Conservation (phyloP, 2,888 invertebrate species). For the Drosophila formosana region DNA sequence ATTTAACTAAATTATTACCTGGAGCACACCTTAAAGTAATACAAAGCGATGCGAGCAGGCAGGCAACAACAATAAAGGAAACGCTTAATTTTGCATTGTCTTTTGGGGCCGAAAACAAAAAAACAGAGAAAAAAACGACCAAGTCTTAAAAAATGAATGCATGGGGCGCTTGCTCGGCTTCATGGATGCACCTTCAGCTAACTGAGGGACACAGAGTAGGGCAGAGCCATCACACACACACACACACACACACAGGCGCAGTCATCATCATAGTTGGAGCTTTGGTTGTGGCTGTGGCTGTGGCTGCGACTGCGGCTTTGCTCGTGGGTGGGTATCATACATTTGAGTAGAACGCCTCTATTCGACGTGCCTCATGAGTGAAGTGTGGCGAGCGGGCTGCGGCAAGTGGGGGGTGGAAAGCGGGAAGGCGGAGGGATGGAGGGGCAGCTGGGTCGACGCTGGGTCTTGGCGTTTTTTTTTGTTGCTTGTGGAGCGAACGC, state of each 20-base stretch:
- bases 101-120: conserved; percentile 60
- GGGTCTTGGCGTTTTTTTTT: conserved; percentile 21
- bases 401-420: background rate
- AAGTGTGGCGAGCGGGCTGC: conserved; percentile 19
- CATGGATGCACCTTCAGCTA: conserved; percentile 68
- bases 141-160: conserved; percentile 66
- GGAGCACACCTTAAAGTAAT: conserved; percentile 84
- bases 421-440: background rate
- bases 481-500: conserved; percentile 64
- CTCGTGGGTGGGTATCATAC: conserved; percentile 85
- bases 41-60: conserved; percentile 75
- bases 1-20: conserved; percentile 84
- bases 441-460: conserved; percentile 62
- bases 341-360: conserved; percentile 84
- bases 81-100: conserved; percentile 83
- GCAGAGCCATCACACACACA: conserved; percentile 39
- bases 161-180: conserved; percentile 64
- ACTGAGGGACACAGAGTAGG: conserved; percentile 44
- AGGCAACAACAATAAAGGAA: conserved; percentile 77
- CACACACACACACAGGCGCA: conserved; percentile 23
- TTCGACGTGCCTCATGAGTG: conserved; percentile 77
- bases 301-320: conserved; percentile 42
- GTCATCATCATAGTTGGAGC: conserved; percentile 80
- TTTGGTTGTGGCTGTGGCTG: conserved; percentile 30
- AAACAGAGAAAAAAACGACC: conserved; percentile 3